Conservation (phyloP, 1,140 invertebrate genomes). For the Drosophila rhopaloa region DNA sequence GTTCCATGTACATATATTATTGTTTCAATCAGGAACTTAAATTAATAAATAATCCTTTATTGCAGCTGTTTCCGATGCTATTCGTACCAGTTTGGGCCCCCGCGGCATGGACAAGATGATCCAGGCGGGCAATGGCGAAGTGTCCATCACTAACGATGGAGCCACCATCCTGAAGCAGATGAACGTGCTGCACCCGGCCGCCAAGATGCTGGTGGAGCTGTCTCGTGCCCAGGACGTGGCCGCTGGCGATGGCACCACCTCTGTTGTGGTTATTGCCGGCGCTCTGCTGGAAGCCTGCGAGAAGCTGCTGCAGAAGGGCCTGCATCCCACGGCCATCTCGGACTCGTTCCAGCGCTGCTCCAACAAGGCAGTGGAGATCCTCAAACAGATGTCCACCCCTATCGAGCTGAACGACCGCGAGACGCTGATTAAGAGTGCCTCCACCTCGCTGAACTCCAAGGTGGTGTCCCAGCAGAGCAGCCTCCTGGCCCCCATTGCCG, state of each 20-base stretch:
- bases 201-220: constrained; percentile 99
- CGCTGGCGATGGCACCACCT: constrained; percentile 99
- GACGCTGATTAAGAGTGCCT: constrained; percentile 96
- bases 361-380: constrained; percentile 93
- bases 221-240: constrained; percentile 99
- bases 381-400: constrained; percentile 93
- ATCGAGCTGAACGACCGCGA: constrained; percentile 95
- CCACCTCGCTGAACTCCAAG: constrained; percentile 99
- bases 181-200: constrained; percentile 99
- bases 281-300: constrained; percentile 97
- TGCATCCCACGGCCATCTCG: constrained; percentile 98
- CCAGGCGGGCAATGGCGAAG: constrained; percentile 98
- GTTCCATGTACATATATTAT: too few relatives aligned
- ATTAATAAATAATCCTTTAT: constrained; percentile 42
- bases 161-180: constrained; percentile 99
- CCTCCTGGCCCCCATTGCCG: constrained; percentile 97
- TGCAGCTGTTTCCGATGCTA: constrained; percentile 98
- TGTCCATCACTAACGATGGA: constrained; percentile 99
- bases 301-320: constrained; percentile 96
- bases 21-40: not conserved
- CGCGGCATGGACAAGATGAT: constrained; percentile 99
- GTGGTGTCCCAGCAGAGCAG: constrained; percentile 99
- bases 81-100: constrained; percentile 98
- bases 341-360: constrained; percentile 98
- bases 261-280: constrained; percentile 98